phyloP scores from a whole-genome alignment of 2,888 invertebrate species.

The Diadegma fenestrale region DNA sequence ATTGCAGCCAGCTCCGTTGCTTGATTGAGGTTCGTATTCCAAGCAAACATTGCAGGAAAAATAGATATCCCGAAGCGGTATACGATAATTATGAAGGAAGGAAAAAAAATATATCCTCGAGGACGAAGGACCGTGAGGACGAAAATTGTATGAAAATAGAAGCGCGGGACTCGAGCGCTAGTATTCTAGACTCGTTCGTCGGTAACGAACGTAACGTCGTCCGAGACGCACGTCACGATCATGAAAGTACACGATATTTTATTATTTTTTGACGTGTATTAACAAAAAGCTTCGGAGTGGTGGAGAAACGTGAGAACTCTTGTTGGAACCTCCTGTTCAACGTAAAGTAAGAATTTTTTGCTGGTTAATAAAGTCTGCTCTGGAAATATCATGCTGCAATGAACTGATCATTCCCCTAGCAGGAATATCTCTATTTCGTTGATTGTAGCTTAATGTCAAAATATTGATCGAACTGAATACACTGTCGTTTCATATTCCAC shows the following conservation, averaged over 20 bases:
- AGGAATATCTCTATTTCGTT: too few relatives aligned
- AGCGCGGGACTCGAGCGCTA: slow-evolving; percentile 5
- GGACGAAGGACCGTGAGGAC: slow-evolving; percentile 42
- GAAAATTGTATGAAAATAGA: slow-evolving; percentile 49
- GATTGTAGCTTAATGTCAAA: not conserved
- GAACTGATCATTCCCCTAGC: not conserved
- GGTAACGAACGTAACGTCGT: slow-evolving; percentile 11
- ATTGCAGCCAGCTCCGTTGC: not conserved
- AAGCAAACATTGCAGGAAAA: not conserved
- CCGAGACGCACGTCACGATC: slow-evolving; percentile 10
- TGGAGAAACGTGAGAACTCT: not conserved
- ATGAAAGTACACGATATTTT: not conserved
- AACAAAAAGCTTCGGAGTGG: not conserved
- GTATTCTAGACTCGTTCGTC: slow-evolving; percentile 40
- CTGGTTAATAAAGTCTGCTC: not conserved
- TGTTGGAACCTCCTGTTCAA: not conserved
- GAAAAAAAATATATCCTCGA: slow-evolving; percentile 37
- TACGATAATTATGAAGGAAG: slow-evolving; percentile 27
- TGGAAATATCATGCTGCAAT: not conserved
- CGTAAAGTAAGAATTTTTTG: not conserved
- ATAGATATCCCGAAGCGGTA: slow-evolving; percentile 4
- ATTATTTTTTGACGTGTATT: not conserved
- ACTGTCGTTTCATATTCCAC: not conserved
- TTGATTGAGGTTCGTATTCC: not conserved
- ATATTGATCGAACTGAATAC: not conserved